Evolutionary conservation across 1,140 invertebrate species (phyloP), one percentile per base, ranked within the genome.

Genomic region (Listronotus bonariensis): DNA sequence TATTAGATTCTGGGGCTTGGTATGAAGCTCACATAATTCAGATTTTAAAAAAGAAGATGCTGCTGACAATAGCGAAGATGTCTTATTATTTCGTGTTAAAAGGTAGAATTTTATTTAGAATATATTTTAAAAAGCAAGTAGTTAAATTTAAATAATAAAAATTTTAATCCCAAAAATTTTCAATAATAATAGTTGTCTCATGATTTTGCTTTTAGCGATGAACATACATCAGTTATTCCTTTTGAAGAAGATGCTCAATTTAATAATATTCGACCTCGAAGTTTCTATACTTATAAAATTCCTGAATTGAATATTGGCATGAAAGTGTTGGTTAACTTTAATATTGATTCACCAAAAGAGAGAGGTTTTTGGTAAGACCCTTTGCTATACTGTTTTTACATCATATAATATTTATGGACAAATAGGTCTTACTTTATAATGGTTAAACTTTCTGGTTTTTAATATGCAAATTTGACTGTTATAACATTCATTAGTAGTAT

Each of bases 261-360:
- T 77, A 77, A 83, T 64, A 80, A 85, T 66, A 84, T 93, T 65
- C 81, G 91, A 67, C 92, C 92, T 2, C 80, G 89, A 69, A 84
- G 89, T 2, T 78, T 82, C 65, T 80, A 76, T 38, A 74, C 80
- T 38, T 75, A 91, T 40, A 72, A 82, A 41, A 76, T 87, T 49
- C 71, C 82, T 6, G 79, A 89, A 51, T 72, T 92, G 11, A 78
- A 85, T 72, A 70, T 80, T 17, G 88, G 86, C 10, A 81, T 88
- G 57, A 84, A 72, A 62, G 84, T 93, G 5, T 86, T 94, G 83
- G 81, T 89, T 0, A 93, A 93, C 80, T 87, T 90, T 70, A 92
- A 93, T 75, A 81, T 87, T 41, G 90, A 92, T 70, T 80, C 88
- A 20, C 86, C 87, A 1, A 79, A 83, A 31, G 82, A 85, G 75